phyloP scores from a whole-genome alignment of 1,140 invertebrate genomes.

The Potamilus streckersoni region DNA sequence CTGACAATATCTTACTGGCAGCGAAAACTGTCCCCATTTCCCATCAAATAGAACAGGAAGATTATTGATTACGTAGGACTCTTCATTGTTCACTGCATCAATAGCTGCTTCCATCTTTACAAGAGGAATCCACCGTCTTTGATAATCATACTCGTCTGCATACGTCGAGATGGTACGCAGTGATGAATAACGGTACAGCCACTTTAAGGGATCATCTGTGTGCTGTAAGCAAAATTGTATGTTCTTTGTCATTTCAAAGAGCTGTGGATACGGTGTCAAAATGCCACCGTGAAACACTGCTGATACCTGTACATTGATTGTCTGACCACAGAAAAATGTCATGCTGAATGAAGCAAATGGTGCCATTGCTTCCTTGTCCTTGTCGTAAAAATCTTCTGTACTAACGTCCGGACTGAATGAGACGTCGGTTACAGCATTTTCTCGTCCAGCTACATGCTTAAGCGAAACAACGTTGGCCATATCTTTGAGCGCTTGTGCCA shows the following conservation, averaged over 20 bases:
- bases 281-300: conserved; percentile 8
- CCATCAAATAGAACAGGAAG: conserved; percentile 4
- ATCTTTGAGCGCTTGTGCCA: no score
- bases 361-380: not conserved
- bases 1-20: conserved; percentile 19
- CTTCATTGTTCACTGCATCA: conserved; percentile 3
- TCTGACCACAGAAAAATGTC: conserved; percentile 14
- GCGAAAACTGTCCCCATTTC: conserved; percentile 13
- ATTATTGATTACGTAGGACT: conserved; percentile 11
- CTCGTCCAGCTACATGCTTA: not conserved
- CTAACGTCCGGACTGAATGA: conserved; percentile 12
- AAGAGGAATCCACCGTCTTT: conserved; percentile 22
- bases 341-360: not conserved
- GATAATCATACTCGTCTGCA: conserved; percentile 11
- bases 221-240: conserved; percentile 17
- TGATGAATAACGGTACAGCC: not conserved
- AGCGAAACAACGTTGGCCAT: not conserved
- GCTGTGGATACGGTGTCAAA: conserved; percentile 5
- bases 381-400: conserved; percentile 18
- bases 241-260: conserved; percentile 13
- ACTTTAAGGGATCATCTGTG: conserved; percentile 7
- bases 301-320: conserved; percentile 15
- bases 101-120: conserved; percentile 30
- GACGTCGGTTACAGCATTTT: conserved; percentile 3
- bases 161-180: not conserved